These are phyloP conservation scores for Asteroscopus sphinx DNA, from an alignment of 2,888 invertebrate genomes.

Conservation along the genomic window DNA sequence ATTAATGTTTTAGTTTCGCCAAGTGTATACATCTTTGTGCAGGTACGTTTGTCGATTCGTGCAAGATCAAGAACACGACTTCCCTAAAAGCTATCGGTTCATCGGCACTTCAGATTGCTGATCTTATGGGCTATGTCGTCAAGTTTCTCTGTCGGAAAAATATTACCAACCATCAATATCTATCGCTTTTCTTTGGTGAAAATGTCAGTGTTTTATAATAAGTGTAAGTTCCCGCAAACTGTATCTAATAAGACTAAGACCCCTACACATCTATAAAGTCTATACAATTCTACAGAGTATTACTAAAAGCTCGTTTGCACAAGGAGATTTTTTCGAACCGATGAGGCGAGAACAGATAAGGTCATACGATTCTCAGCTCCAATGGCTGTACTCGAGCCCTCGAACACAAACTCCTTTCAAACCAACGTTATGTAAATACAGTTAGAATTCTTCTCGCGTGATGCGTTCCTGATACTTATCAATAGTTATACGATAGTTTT, in stretches of 20 bases:
- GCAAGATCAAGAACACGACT: too few relatives aligned
- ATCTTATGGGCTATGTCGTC: too few relatives aligned
- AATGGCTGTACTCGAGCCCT: slow-evolving; percentile 20
- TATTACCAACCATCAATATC: too few relatives aligned
- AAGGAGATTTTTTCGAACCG: slow-evolving; percentile 18
- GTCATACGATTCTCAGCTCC: slow-evolving; percentile 27
- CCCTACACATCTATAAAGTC: neutral
- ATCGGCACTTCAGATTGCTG: too few relatives aligned
- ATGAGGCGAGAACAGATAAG: slow-evolving; percentile 31
- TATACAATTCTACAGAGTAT: slow-evolving; percentile 2
- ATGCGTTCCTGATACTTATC: slow-evolving; percentile 13
- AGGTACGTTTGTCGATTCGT: too few relatives aligned
- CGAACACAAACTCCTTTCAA: slow-evolving; percentile 30
- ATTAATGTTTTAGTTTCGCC: too few relatives aligned
- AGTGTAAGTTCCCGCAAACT: neutral
- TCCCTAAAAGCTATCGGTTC: too few relatives aligned
- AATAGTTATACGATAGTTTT: slow-evolving; percentile 24
- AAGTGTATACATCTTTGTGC: too few relatives aligned
- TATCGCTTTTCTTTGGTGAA: too few relatives aligned
- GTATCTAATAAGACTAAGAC: neutral
- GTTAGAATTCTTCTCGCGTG: slow-evolving; percentile 8
- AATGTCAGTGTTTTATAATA: too few relatives aligned
- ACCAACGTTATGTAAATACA: slow-evolving; percentile 33
- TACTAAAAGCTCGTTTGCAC: slow-evolving; percentile 31
- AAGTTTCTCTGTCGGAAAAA: too few relatives aligned